Percentiles rank a stretch among this genome's conserved stretches.
These are phyloP conservation scores for Eucera pruinosa DNA, from an alignment of 2,888 invertebrate species.

Conservation along the genomic window DNA sequence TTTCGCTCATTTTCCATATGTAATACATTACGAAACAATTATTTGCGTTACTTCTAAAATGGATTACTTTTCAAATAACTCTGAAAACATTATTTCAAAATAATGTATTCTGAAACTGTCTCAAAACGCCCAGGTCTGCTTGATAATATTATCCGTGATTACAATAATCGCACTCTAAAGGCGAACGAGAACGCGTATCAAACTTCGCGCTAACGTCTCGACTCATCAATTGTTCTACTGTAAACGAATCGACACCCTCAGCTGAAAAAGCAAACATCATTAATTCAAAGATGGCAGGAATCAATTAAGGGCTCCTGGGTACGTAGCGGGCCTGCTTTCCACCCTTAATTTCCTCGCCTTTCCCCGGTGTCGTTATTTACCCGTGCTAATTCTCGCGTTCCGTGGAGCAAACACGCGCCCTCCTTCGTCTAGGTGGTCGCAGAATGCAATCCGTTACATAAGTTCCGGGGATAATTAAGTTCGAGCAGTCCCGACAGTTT, in stretches of 20 bases:
- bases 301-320: slow-evolving; percentile 24
- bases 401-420: slow-evolving; percentile 10
- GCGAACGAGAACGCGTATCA: too few relatives aligned
- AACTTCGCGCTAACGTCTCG: too few relatives aligned
- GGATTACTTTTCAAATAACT: too few relatives aligned
- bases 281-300: slow-evolving; percentile 9
- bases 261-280: slow-evolving; percentile 22
- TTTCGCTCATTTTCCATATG: too few relatives aligned
- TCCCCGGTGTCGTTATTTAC: slow-evolving; percentile 47
- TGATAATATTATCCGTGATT: too few relatives aligned
- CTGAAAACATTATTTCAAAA: too few relatives aligned
- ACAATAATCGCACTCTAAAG: too few relatives aligned
- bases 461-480: slow-evolving; percentile 66
- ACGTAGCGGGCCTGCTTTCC: background rate
- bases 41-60: too few relatives aligned
- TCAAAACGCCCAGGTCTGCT: too few relatives aligned
- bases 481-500: slow-evolving; percentile 64
- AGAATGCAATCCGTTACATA: slow-evolving; percentile 55
- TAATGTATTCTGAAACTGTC: too few relatives aligned
- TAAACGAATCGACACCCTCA: background rate
- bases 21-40: too few relatives aligned
- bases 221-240: background rate
- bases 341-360: slow-evolving; percentile 15
- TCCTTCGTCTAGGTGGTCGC: slow-evolving; percentile 16
- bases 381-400: slow-evolving; percentile 42